Conservation (phyloP, 1,140 invertebrate genomes). For the Eurytemora carolleeae region DNA sequence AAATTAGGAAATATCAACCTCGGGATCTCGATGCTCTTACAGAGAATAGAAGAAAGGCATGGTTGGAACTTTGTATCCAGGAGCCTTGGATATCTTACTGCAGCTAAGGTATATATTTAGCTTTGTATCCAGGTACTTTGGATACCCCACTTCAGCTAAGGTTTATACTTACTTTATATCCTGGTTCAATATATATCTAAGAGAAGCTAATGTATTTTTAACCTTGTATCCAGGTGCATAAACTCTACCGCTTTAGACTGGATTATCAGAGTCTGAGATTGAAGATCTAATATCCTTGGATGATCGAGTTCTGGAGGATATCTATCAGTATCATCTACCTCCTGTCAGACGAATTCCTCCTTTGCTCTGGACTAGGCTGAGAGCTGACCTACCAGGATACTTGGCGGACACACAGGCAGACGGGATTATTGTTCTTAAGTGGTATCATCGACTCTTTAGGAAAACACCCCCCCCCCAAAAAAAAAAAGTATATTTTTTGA, state of each 20-base stretch:
- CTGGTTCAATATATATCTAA: no score
- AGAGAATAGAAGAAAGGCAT: conserved; percentile 76
- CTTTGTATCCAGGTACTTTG: no score
- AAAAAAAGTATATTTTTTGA: no score
- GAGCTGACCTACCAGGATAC: conserved; percentile 86
- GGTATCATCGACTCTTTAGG: conserved; percentile 71
- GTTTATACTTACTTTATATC: no score
- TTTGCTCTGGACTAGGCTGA: conserved; percentile 78
- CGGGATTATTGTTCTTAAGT: conserved; percentile 88
- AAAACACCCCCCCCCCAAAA: no score
- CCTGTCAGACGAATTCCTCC: conserved; percentile 85
- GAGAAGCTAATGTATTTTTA: no score
- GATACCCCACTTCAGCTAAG: no score
- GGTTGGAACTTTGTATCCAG: conserved; percentile 79
- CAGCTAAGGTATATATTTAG: conserved; percentile 45
- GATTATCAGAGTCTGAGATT: conserved; percentile 74
- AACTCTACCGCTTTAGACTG: no score
- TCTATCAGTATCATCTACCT: conserved; percentile 94
- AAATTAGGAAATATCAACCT: no score
- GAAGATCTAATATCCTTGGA: conserved; percentile 86
- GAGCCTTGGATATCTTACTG: conserved; percentile 80
- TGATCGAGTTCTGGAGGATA: conserved; percentile 79
- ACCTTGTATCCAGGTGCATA: no score
- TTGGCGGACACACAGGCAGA: conserved; percentile 87
- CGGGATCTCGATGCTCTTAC: conserved; percentile 94